These are phyloP conservation scores for Batillaria attramentaria DNA, from an alignment of 1,140 invertebrate species.

Conservation along the genomic window DNA sequence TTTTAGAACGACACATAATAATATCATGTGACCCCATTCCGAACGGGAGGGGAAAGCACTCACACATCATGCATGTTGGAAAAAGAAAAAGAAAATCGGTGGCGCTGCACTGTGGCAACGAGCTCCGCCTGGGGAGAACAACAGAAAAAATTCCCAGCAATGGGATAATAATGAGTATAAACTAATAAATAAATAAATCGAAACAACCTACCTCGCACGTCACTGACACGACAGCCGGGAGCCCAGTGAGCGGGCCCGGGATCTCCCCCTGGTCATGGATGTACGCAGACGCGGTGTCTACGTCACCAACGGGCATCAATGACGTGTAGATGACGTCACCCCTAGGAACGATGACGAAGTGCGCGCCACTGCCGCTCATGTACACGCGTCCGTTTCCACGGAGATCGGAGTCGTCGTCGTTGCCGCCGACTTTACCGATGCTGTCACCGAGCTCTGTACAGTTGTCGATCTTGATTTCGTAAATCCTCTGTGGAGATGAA, in stretches of 20 bases:
- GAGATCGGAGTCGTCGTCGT: slow-evolving; percentile 1
- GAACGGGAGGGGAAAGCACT: too few species aligned
- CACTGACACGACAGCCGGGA: not conserved
- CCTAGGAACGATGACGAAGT: slow-evolving; percentile 4
- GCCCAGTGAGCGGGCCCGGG: not conserved
- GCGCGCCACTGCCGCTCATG: not conserved
- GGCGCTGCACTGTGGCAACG: too few species aligned
- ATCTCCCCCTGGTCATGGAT: not conserved
- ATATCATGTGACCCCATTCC: too few species aligned
- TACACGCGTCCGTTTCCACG: not conserved
- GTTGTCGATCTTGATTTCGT: not conserved
- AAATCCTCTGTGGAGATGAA: not conserved
- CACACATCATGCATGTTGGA: too few species aligned
- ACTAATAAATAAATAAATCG: too few species aligned
- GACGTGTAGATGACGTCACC: slow-evolving; percentile 16
- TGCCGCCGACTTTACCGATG: slow-evolving; percentile 1
- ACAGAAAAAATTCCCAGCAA: too few species aligned
- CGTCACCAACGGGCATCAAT: not conserved
- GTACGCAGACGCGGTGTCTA: not conserved
- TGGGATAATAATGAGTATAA: too few species aligned
- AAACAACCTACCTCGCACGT: slow-evolving; percentile 2
- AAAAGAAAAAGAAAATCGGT: too few species aligned
- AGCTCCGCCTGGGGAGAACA: too few species aligned
- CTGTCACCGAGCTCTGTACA: not conserved
- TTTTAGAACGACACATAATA: too few species aligned